Base-by-base conservation (phyloP, 1,140 invertebrate species). In the Ceratitis capitata region DNA sequence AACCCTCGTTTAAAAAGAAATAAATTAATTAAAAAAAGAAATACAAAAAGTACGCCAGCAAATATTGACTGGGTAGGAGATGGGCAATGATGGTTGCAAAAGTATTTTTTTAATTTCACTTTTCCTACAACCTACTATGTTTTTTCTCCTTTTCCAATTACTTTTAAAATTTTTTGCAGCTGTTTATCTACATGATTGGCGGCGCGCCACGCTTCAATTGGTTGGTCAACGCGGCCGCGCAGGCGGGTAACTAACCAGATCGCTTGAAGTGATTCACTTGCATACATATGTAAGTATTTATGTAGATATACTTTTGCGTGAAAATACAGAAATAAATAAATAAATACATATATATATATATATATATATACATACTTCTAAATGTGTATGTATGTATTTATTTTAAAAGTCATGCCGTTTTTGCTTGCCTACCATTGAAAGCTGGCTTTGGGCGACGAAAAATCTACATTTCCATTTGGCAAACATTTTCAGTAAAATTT, bases 171-270 rank as follows among this genome's bases (percentile, higher is more conserved):
- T 47, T 78, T 19, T 45, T 45, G 35, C 35, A 78, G 39, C 39
- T 47, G 19, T 78, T 78, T 42, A 69, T 39, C n/a, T 26, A 45
- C 69, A 78, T 78, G 69, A 78, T 45, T 78, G 39, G 39, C 23
- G 69, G n/a, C 39, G 16, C 39, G 69, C 5, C 69, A 78, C 39
- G 69, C 69, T 78, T 78, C 69, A 78, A 78, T 78, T 78, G 69
- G 39, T 23, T 78, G 69, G 39, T 78, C 69, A 78, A 45, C 39
- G 45, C 69, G 69, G 39, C 10, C 42, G 39, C 69, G 39, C 35
- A 47, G n/a, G n/a, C 23, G 69, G 42, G 12, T 78, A 12, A 26
- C 19, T 5, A 19, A 53, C 19, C n/a, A n/a, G n/a, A n/a, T 53
- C 51, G n/a, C 10, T 78, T 45, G 12, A 69, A 39, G 32, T 69